Evolutionary conservation across 2,113 vertebrate genomes (phyloP), one percentile per base, ranked within the genome.

Genomic region (Pluvianellus socialis): DNA sequence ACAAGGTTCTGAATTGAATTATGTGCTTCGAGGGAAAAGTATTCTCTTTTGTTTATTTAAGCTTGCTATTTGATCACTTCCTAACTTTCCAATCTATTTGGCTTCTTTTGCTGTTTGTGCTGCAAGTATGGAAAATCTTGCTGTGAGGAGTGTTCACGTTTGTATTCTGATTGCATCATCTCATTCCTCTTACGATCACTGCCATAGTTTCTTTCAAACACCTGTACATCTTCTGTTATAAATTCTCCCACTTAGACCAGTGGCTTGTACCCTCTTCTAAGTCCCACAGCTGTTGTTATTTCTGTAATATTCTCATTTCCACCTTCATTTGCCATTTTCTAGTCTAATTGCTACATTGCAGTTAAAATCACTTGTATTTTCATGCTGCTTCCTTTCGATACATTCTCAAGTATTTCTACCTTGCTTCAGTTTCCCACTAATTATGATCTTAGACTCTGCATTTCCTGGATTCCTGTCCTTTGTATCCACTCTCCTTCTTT

Each of bases 1-100:
- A 67, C 52, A 84, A 81, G 61, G 47, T 85, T 84, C 79, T 89
- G 61, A 89, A 74, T 56, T 87, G 52, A 89, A 75, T 91, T 95
- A 89, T 61, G 44, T 89, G 68, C 80, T 92, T 79, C 85, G 91
- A 79, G 70, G 24, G 38, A 86, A 88, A 77, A 84, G 42, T 84
- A 63, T 84, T 86, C 89, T 89, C 76, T 62, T 50, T 55, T 84
- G 82, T 76, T 95, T 97, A 72, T 70, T 88, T 92, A 91, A 97
- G 23, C n/a, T 49, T 80, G 20, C 28, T 74, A 76, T 63, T 76
- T 86, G 50, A 71, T 88, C 28, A 9, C 55, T 92, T 90, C 50
- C 42, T 21, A 89, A 5, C 47, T 58, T 84, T 65, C 33, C 17
- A 56, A 56, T 49, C 21, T 45, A 4, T 55, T 86, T 86, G 75